These are phyloP conservation scores for Uria lomvia DNA, from an alignment of 2,113 vertebrate species.

Conservation along the genomic window DNA sequence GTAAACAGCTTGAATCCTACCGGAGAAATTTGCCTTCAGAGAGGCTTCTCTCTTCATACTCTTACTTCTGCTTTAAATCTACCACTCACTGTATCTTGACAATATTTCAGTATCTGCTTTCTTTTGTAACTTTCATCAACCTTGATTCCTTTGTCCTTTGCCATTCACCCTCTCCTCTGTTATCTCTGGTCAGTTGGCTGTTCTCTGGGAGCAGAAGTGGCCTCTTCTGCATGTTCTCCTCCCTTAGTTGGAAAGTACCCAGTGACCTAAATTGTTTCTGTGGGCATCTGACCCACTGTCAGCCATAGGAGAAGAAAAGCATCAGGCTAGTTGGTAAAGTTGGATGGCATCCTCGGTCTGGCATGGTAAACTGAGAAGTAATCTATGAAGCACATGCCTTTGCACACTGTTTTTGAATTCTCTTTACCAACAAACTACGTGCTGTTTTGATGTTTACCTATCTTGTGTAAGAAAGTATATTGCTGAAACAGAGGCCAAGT, in stretches of 20 bases:
- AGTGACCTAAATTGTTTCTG: neutral
- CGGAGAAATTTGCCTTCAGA: neutral
- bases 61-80: neutral
- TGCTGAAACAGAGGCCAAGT: neutral
- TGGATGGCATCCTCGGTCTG: neutral
- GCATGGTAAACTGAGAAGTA: neutral
- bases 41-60: neutral
- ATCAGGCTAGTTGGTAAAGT: neutral
- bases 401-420: neutral
- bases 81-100: neutral
- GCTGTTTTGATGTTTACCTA: neutral
- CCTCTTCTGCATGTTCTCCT: neutral
- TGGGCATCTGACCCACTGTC: neutral
- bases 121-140: neutral
- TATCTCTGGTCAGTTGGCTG: neutral
- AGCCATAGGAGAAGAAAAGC: neutral
- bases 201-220: neutral
- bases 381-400: neutral
- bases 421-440: neutral
- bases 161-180: rapidly evolving
- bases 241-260: neutral
- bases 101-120: neutral
- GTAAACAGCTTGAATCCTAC: neutral
- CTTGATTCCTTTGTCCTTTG: neutral
- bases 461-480: neutral